Evolutionary conservation across 2,113 vertebrate species (phyloP).

Genomic region (Erythrocercus mccallii): DNA sequence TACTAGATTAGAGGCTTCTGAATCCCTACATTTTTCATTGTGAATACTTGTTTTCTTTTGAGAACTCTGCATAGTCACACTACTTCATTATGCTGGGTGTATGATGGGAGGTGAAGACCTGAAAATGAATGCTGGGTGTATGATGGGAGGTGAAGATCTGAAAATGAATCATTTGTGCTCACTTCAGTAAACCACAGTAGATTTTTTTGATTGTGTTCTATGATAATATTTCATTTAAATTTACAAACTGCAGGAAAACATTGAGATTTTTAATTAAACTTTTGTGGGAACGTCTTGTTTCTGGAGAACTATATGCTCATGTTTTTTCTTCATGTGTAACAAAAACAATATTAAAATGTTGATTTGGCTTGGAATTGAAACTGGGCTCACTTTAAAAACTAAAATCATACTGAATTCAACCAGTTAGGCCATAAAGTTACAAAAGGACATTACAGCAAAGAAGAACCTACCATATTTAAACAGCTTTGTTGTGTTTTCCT

Average conservation of each 20-base stretch:
- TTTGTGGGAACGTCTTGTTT: conserved; percentile 1
- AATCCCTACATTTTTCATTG: neutral
- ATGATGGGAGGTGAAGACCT: neutral
- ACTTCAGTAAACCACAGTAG: neutral
- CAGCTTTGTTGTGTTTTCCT: neutral
- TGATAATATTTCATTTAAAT: neutral
- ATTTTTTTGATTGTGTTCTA: neutral
- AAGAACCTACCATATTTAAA: neutral
- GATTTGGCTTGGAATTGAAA: neutral
- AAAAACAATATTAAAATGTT: conserved; percentile 5
- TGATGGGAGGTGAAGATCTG: neutral
- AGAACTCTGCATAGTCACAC: neutral
- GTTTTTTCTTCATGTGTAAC: neutral
- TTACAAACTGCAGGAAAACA: neutral
- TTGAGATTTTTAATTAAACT: conserved; percentile 13
- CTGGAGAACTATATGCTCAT: neutral
- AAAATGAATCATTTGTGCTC: conserved; percentile 21
- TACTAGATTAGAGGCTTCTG: neutral
- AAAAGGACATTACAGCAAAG: neutral
- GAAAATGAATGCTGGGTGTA: neutral
- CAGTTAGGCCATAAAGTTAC: neutral
- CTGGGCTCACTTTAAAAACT: neutral
- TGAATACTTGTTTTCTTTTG: neutral
- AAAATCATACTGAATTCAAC: neutral
- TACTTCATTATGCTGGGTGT: neutral